These are phyloP conservation scores for Crotalus helleri DNA, from an alignment of 2,113 vertebrate species.

Conservation along the genomic window DNA sequence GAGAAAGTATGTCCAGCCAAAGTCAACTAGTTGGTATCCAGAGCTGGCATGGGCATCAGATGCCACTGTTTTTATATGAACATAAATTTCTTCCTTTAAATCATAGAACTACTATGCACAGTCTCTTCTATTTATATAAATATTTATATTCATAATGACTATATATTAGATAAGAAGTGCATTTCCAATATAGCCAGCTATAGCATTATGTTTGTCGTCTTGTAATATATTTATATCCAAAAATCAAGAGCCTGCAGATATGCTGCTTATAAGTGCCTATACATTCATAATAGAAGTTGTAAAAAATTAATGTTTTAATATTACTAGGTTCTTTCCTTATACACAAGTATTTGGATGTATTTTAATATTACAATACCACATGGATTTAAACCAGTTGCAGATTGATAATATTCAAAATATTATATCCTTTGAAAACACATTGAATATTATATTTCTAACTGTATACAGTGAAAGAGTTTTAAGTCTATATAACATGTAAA, in stretches of 20 bases:
- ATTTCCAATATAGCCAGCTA: constrained; percentile 12
- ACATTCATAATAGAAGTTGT: constrained; percentile 27
- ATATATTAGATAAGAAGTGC: constrained; percentile 3
- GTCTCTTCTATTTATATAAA: background rate
- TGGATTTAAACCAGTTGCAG: background rate
- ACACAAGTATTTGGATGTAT: background rate
- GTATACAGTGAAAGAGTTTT: background rate
- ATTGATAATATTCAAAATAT: background rate
- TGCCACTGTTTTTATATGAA: background rate
- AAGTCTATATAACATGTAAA: background rate
- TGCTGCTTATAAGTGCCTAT: constrained; percentile 20
- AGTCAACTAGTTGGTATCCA: background rate
- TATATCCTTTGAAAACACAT: background rate
- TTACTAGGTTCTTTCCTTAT: background rate
- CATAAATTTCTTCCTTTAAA: background rate
- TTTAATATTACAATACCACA: constrained; percentile 18
- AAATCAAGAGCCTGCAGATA: background rate
- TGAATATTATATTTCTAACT: background rate
- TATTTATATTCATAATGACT: constrained; percentile 19
- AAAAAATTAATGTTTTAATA: constrained; percentile 21
- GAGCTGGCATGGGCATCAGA: background rate
- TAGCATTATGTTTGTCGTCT: constrained; percentile 13
- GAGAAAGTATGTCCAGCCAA: background rate
- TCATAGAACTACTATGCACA: background rate
- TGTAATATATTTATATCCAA: constrained; percentile 30